These are phyloP conservation scores for Acleris literana DNA, from an alignment of 2,888 invertebrate species.

Conservation along the genomic window DNA sequence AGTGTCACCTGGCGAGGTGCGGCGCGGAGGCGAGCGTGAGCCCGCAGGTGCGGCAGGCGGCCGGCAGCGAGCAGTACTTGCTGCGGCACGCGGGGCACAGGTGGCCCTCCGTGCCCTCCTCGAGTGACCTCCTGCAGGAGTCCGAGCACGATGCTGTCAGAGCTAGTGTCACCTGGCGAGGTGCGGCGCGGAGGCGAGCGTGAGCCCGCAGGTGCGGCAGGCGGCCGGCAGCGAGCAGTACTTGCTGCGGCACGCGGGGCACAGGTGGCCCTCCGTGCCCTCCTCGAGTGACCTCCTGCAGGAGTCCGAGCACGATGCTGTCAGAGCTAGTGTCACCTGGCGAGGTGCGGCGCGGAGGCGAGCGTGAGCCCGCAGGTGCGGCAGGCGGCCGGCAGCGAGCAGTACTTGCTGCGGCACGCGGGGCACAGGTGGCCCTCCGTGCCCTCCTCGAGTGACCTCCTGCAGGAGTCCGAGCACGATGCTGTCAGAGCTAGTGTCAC, in stretches of 20 bases:
- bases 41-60: conserved; percentile 97
- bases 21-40: conserved; percentile 98
- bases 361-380: conserved; percentile 97
- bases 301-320: no score
- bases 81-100: conserved; percentile 98
- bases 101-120: conserved; percentile 90
- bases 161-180: conserved; percentile 85
- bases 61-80: conserved; percentile 99
- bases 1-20: conserved; percentile 90
- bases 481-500: conserved; percentile 44
- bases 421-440: conserved; percentile 94
- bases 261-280: conserved; percentile 91
- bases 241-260: conserved; percentile 98
- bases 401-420: conserved; percentile 99
- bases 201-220: conserved; percentile 97
- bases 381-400: conserved; percentile 98
- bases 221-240: conserved; percentile 99
- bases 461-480: no score
- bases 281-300: no score
- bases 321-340: conserved; percentile 71
- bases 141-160: no score
- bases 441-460: no score
- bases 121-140: no score
- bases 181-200: conserved; percentile 98
- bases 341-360: conserved; percentile 98